Evolutionary conservation across 2,888 invertebrate genomes (phyloP).

Genomic region (Drosophila antonietae): DNA sequence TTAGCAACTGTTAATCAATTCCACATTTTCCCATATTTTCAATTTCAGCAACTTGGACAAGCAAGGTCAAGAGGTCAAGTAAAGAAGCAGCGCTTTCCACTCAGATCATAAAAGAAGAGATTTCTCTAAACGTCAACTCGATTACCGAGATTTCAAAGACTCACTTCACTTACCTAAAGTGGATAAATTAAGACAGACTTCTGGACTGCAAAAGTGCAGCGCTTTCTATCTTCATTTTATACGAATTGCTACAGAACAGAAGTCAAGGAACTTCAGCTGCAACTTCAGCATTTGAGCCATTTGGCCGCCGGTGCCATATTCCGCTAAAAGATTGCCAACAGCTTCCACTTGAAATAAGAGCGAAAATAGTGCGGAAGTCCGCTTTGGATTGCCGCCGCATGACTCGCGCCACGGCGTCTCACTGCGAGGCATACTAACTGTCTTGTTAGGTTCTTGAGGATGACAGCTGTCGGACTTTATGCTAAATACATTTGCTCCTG

Average conservation of each 20-base stretch:
- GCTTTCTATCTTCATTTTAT: constrained; percentile 7
- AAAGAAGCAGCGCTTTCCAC: not conserved
- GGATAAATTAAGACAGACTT: constrained; percentile 1
- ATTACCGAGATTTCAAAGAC: not conserved
- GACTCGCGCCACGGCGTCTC: not conserved
- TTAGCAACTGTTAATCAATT: not conserved
- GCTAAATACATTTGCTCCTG: not conserved
- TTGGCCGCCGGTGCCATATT: constrained; percentile 10
- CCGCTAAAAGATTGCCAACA: constrained; percentile 25
- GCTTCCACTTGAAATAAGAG: constrained; percentile 9
- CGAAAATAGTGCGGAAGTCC: constrained; percentile 27
- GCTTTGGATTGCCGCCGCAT: not conserved
- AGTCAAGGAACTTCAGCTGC: constrained; percentile 12
- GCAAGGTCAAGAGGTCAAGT: not conserved
- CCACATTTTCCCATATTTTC: not conserved
- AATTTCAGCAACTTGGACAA: not conserved
- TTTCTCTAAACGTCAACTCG: constrained; percentile 1
- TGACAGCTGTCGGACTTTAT: constrained; percentile 9
- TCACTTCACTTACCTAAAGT: constrained; percentile 2
- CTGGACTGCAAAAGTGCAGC: constrained; percentile 3
- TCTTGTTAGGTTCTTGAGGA: not conserved
- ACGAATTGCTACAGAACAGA: not conserved
- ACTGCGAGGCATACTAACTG: not conserved
- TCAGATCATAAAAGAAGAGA: not conserved
- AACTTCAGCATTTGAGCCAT: constrained; percentile 6